These are phyloP conservation scores for Mormyrops boulengeri DNA, from an alignment of 2,797 vertebrate genomes.

Conservation along the genomic window DNA sequence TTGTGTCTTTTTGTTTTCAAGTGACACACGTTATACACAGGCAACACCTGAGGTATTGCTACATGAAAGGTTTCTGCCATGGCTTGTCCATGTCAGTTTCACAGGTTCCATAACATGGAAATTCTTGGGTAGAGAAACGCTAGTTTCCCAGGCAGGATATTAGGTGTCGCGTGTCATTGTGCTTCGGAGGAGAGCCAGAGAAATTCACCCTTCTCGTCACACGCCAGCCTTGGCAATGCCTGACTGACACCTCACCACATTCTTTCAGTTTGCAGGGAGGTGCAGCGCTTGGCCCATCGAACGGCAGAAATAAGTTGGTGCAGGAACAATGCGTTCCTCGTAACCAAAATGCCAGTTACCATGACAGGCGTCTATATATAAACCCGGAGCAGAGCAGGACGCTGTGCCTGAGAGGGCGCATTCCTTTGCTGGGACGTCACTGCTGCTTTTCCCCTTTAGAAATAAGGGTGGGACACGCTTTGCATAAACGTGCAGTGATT, in stretches of 20 bases:
- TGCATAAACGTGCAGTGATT: neutral
- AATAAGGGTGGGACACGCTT: neutral
- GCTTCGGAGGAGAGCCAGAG: neutral
- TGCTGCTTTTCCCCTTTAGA: neutral
- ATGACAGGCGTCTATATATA: conserved; percentile 28
- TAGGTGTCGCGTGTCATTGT: neutral
- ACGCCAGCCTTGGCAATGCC: neutral
- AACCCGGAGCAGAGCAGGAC: neutral
- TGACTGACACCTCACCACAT: neutral
- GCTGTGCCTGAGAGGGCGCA: neutral
- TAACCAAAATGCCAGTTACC: conserved; percentile 24
- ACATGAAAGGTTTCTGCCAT: neutral
- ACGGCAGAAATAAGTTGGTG: neutral
- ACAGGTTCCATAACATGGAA: neutral
- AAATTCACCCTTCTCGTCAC: neutral
- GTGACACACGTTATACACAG: neutral
- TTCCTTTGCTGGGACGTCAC: conserved; percentile 18
- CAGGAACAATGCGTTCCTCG: conserved; percentile 6
- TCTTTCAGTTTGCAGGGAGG: neutral
- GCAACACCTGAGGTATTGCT: neutral
- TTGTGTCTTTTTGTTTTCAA: neutral
- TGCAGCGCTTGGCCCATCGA: neutral
- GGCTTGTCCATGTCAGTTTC: neutral
- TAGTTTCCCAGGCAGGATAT: neutral
- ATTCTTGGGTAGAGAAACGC: neutral